Evolutionary conservation across 2,888 invertebrate species (phyloP).

Genomic region (Charanyca ferruginea): DNA sequence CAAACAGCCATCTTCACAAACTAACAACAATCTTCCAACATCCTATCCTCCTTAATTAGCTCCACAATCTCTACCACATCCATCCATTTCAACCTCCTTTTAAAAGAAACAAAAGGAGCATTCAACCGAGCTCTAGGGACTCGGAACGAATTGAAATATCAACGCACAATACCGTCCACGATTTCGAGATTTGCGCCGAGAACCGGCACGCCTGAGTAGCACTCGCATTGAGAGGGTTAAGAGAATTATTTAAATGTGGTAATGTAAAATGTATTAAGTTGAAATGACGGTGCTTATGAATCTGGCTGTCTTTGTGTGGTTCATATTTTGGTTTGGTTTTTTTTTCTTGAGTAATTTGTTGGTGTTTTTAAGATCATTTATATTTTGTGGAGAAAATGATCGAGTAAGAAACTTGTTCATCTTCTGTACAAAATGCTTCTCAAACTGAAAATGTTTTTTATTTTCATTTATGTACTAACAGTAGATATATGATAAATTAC

Average conservation of each 20-base stretch:
- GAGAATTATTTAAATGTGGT: slow-evolving; percentile 71
- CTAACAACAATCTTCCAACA: slow-evolving; percentile 4
- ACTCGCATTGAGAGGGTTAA: slow-evolving; percentile 69
- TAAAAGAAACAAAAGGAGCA: slow-evolving; percentile 81
- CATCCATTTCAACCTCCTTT: slow-evolving; percentile 66
- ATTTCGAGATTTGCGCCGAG: slow-evolving; percentile 73
- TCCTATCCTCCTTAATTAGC: slow-evolving; percentile 21
- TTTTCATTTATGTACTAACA: too few species aligned
- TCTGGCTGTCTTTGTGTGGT: slow-evolving; percentile 34
- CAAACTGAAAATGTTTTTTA: too few species aligned
- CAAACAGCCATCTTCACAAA: slow-evolving; percentile 8
- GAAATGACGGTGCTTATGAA: slow-evolving; percentile 55
- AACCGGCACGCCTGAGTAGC: slow-evolving; percentile 61
- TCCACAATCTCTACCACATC: slow-evolving; percentile 66
- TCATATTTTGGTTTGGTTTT: slow-evolving; percentile 30
- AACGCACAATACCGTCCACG: slow-evolving; percentile 76
- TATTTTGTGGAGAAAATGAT: too few species aligned
- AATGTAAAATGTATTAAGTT: slow-evolving; percentile 65
- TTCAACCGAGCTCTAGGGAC: slow-evolving; percentile 72
- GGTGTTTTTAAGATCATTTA: not conserved
- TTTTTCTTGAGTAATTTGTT: not conserved
- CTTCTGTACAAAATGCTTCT: too few species aligned
- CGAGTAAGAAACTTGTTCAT: too few species aligned
- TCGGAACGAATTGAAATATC: slow-evolving; percentile 81
- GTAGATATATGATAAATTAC: too few species aligned